A percentile compares a stretch with the other conserved stretches of the same genome.
Evolutionary conservation across 2,797 vertebrate genomes (phyloP).

Genomic region (Eurystomus glaucurus): DNA sequence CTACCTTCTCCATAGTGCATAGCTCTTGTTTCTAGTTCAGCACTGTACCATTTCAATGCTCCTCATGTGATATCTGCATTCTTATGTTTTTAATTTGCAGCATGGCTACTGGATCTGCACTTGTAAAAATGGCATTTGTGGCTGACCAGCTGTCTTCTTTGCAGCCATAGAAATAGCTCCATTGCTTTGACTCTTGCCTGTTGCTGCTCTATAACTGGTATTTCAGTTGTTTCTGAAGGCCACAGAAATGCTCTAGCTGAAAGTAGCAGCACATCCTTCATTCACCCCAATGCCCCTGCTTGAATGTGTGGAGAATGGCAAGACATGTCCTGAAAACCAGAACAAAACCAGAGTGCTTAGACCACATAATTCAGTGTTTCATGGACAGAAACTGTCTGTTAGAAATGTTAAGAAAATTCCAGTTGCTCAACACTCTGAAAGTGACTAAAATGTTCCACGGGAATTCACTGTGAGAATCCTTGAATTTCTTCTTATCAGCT

Average conservation of each 20-base stretch:
- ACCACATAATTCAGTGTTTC: background rate
- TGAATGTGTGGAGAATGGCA: background rate
- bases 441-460: background rate
- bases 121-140: background rate
- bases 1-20: background rate
- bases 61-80: background rate
- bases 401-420: background rate
- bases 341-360: background rate
- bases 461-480: background rate
- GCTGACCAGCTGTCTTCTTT: conserved; percentile 18
- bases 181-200: background rate
- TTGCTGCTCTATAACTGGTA: background rate
- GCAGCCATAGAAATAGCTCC: conserved; percentile 31
- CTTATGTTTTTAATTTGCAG: background rate
- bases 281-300: background rate
- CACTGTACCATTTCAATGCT: background rate
- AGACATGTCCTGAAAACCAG: background rate
- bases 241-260: background rate
- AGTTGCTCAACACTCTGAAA: background rate
- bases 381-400: background rate
- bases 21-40: background rate
- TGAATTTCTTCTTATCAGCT: background rate
- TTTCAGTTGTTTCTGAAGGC: background rate
- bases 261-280: background rate
- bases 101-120: background rate